Percentiles rank a stretch among this genome's conserved stretches.
Conservation (phyloP, 2,113 vertebrate genomes). For the Boleophthalmus pectinirostris region DNA sequence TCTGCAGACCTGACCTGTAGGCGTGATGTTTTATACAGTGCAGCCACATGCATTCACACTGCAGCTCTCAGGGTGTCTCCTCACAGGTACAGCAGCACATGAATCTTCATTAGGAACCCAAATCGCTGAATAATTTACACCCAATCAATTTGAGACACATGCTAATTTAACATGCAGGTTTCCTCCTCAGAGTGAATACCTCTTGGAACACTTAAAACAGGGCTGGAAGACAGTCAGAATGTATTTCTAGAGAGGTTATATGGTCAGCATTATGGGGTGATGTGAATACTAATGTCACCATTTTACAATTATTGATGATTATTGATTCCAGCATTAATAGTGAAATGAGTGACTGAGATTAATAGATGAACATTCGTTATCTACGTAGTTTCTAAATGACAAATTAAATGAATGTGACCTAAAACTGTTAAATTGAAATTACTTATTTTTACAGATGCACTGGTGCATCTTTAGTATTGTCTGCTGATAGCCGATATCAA, state of each 20-base stretch:
- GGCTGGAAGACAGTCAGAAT: not conserved
- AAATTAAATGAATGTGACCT: too few species aligned
- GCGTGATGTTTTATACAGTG: conserved; percentile 25
- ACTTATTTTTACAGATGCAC: too few species aligned
- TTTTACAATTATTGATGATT: too few species aligned
- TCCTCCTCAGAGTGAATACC: conserved; percentile 17
- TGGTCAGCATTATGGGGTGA: too few species aligned
- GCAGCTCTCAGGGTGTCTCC: conserved; percentile 19
- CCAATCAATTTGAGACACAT: conserved; percentile 53
- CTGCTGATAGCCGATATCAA: too few species aligned
- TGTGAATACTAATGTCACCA: too few species aligned
- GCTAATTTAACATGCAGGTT: conserved; percentile 34
- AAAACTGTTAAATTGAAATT: too few species aligned
- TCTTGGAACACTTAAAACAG: conserved; percentile 10
- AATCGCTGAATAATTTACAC: conserved; percentile 61
- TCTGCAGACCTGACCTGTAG: conserved; percentile 31
- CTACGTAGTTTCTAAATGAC: too few species aligned
- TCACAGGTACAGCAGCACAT: conserved; percentile 39
- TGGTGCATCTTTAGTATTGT: too few species aligned
- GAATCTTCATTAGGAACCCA: conserved; percentile 57
- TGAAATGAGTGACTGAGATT: too few species aligned
- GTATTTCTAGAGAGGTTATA: not conserved
- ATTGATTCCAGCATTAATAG: too few species aligned
- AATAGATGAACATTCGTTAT: too few species aligned
- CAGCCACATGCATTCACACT: conserved; percentile 12